Base-by-base conservation (phyloP, 2,797 vertebrate species). In the Hippoglossus hippoglossus region DNA sequence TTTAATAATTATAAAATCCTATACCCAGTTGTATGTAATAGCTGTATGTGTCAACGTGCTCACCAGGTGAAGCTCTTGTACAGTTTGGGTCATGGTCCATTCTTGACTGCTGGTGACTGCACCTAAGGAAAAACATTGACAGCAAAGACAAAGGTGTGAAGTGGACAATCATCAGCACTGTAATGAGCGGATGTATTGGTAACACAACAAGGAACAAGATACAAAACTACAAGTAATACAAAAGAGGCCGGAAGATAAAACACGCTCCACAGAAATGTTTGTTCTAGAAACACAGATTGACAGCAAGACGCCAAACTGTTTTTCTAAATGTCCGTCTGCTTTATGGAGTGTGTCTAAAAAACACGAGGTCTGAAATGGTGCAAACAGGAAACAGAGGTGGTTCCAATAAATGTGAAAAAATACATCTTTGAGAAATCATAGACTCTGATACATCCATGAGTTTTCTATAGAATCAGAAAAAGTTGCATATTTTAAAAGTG, bases 61-160 rank as follows among this genome's bases (percentile, higher is more conserved):
- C 92, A 98, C 97, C 95, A 99, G 90, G 75, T 96, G 95, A 66
- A 99, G 95, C 90, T 99, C 97, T 11, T 97, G 96, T 62, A 97
- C 67, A 0, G 96, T 92, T 84, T 96, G 96, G 70, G 89, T 94
- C 87, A 98, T 88, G 21, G 96, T 96, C 97, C 97, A 99, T 87
- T 99, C 97, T 81, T 97, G 97, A 89, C 95, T 98, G 90, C 95
- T 97, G 81, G 95, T 93, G 91, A 96, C 94, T 0, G 93, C 92
- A 76, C 95, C 97, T 98, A 88, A 54, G 44, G 44, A 19, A 44
- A 41, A 7, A 19, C 44, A 46, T 46, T 19, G 44, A 19, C 44
- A 46, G 13, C 41, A 44, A 44, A 5, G 12, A 44, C 31, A 34
- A 34, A 34, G 41, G 41, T 44, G 12, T 15, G 16, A 44, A 15